phyloP scores from a whole-genome alignment of 1,140 invertebrate genomes.

The Drosophila insularis region DNA sequence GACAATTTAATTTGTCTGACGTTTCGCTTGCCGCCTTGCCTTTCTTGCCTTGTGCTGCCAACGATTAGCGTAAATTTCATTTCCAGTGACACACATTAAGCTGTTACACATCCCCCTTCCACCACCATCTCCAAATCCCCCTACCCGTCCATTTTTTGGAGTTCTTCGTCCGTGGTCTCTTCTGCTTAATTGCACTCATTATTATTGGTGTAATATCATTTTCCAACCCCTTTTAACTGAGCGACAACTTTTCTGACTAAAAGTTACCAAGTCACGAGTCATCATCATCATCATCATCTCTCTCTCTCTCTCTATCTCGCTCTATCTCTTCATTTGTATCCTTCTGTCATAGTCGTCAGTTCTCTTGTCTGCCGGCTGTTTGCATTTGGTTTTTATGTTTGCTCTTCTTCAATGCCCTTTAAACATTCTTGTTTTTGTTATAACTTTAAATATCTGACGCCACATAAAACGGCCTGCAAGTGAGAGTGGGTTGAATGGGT shows the following conservation, averaged over 20 bases:
- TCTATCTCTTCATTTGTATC: not conserved
- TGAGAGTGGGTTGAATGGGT: not conserved
- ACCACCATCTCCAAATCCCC: not conserved
- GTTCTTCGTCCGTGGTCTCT: slow-evolving; percentile 7
- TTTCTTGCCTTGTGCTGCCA: slow-evolving; percentile 3
- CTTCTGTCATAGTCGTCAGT: slow-evolving; percentile 19
- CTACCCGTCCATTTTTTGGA: not conserved
- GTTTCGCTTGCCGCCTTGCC: not conserved
- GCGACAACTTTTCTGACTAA: slow-evolving; percentile 1
- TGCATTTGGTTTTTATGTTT: slow-evolving; percentile 77
- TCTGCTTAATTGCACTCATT: slow-evolving; percentile 73
- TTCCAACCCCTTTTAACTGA: slow-evolving; percentile 33
- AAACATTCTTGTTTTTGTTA: slow-evolving; percentile 42
- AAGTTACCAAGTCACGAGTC: slow-evolving; percentile 12
- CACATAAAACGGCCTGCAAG: slow-evolving; percentile 52
- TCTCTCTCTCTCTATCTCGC: slow-evolving; percentile 10
- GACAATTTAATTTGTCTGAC: slow-evolving; percentile 74
- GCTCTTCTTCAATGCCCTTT: slow-evolving; percentile 17
- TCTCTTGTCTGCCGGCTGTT: slow-evolving; percentile 45
- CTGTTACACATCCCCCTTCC: slow-evolving; percentile 37
- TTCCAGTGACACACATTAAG: slow-evolving; percentile 78
- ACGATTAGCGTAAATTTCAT: slow-evolving; percentile 77
- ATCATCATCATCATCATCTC: slow-evolving; percentile 1
- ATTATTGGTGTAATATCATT: slow-evolving; percentile 73
- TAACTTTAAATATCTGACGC: slow-evolving; percentile 63